Base-by-base conservation (phyloP, 2,113 vertebrate genomes). In the Zosterops pallidus region DNA sequence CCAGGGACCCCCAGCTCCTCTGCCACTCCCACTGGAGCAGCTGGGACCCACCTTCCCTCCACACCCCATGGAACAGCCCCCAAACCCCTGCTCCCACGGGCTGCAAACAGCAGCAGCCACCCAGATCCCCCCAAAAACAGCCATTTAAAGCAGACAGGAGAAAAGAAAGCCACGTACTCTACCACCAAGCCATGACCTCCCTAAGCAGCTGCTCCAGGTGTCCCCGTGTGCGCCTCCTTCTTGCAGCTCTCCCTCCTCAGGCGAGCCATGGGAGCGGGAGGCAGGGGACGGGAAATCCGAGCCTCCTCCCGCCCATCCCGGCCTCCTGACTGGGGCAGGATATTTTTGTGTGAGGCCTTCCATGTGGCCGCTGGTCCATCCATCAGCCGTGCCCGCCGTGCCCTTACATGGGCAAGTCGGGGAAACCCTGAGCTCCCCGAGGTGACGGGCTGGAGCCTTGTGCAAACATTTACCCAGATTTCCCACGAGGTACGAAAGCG, bases 381-480 rank as follows among this genome's bases (percentile, higher is more conserved):
- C 86, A 85, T 94, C 91, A 65, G n/a, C 2, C 2, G 50, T 65
- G 50, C 12, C 35, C 84, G 31, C 25, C 2, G 82, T 97, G 94
- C 57, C 97, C 96, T 96, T 97, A 97, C 95, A 97, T 97, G 97
- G 97, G 80, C 97, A 97, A 67, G 79, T 93, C 71, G 8, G 33
- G 77, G 89, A 78, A 93, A 76, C 49, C 80, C 80, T 91, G 2
- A 67, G 14, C 11, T 95, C 71, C 79, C 84, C 68, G 7, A 60
- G 83, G 56, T 37, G 72, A 91, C 69, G 0, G 70, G 9, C 92
- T 24, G 67, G 79, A 26, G 60, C 64, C 63, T 53, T 53, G n/a
- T 6, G 46, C 46, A 95, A 96, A 95, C 94, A 92, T 70, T 75
- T 46, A 83, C 44, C 71, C 86, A 71, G 11, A 52, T 88, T 97